phyloP scores from a whole-genome alignment of 1,140 invertebrate species.

The Pomacea maculata region DNA sequence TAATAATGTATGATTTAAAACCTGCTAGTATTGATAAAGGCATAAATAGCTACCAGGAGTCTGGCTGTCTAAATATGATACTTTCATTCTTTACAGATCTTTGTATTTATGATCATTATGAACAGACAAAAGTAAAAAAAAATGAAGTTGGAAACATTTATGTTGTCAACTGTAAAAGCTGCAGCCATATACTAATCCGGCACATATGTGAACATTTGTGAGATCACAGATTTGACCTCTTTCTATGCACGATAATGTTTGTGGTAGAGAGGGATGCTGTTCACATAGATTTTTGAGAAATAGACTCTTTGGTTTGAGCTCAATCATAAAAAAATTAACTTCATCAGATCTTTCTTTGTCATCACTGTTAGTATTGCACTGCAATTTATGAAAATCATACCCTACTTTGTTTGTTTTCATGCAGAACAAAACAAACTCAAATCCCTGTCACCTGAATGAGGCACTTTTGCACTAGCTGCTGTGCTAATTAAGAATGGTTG shows the following conservation, averaged over 20 bases:
- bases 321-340: neutral
- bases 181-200: neutral
- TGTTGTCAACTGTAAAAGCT: too few species aligned
- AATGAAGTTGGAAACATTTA: too few species aligned
- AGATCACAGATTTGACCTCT: too few species aligned
- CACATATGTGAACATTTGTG: neutral
- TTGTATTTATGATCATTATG: neutral
- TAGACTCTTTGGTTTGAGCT: too few species aligned
- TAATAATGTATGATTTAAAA: neutral
- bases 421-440: neutral
- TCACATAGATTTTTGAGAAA: too few species aligned
- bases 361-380: neutral
- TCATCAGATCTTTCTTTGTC: neutral
- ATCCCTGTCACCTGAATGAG: neutral
- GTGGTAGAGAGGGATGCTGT: too few species aligned
- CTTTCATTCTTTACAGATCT: neutral
- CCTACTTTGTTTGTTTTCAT: neutral
- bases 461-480: constrained; percentile 24
- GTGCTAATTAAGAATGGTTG: constrained; percentile 40
- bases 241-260: too few species aligned
- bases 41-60: too few species aligned
- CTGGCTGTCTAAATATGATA: neutral
- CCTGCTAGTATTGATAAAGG: neutral
- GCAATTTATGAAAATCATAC: neutral
- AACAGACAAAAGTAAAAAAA: too few species aligned